phyloP scores from a whole-genome alignment of 1,140 invertebrate species.

The Aporrectodea caliginosa region DNA sequence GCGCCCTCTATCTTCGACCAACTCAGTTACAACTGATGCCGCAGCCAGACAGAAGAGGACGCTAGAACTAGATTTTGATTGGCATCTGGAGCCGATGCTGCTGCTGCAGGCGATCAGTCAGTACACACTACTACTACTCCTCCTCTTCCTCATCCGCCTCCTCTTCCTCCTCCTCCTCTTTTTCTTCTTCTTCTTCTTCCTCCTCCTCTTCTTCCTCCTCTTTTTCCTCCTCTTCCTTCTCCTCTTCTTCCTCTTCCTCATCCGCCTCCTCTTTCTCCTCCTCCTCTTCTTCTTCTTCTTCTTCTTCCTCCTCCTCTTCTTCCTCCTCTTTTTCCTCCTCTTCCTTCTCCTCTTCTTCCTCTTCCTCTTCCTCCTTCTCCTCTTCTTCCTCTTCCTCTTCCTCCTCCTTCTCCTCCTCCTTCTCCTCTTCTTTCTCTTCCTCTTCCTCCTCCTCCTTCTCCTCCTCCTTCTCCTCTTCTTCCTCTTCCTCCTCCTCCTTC shows the following conservation, averaged over 20 bases:
- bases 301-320: too few relatives aligned
- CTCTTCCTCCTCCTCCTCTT: slow-evolving; percentile 10
- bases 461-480: slow-evolving; percentile 10
- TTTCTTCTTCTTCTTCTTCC: slow-evolving; percentile 10
- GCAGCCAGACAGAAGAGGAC: too few relatives aligned
- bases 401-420: slow-evolving; percentile 9
- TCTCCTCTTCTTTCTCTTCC: slow-evolving; percentile 10
- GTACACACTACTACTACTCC: background rate
- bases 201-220: slow-evolving; percentile 10
- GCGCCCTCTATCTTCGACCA: too few relatives aligned
- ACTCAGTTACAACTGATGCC: too few relatives aligned
- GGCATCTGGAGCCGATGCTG: background rate
- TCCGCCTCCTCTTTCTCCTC: too few relatives aligned
- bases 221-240: slow-evolving; percentile 10
- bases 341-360: too few relatives aligned
- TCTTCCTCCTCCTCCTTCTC: slow-evolving; percentile 10
- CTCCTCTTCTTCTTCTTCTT: too few relatives aligned
- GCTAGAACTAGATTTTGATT: slow-evolving; percentile 19
- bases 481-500: slow-evolving; percentile 9
- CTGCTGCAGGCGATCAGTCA: background rate
- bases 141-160: too few relatives aligned
- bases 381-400: slow-evolving; percentile 9
- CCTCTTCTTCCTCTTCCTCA: slow-evolving; percentile 9
- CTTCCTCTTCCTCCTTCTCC: too few relatives aligned
- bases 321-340: too few relatives aligned